phyloP scores from a whole-genome alignment of 2,888 invertebrate genomes.

The Prosapia bicincta region DNA sequence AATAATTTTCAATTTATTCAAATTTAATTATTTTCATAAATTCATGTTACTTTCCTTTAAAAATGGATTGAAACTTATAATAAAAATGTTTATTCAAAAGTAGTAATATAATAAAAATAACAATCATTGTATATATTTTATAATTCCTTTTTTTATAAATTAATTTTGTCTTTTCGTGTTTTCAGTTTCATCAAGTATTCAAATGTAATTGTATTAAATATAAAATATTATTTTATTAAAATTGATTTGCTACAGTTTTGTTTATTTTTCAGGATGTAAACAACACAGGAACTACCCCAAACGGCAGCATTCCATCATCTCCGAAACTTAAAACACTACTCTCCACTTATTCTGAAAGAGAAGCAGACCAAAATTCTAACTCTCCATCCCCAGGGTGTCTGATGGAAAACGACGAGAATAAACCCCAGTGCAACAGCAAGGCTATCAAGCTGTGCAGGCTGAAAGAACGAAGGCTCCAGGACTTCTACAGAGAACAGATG shows the following conservation, averaged over 20 bases:
- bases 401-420: constrained; percentile 25
- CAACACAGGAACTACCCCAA: constrained; percentile 33
- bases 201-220: too few relatives aligned
- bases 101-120: too few relatives aligned
- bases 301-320: constrained; percentile 9
- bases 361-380: constrained; percentile 7
- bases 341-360: constrained; percentile 9
- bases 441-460: constrained; percentile 31
- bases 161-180: too few relatives aligned
- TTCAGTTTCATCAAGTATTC: too few relatives aligned
- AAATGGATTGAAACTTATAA: too few relatives aligned
- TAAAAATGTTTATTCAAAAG: too few relatives aligned
- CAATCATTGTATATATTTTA: too few relatives aligned
- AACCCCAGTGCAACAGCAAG: not conserved
- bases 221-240: too few relatives aligned
- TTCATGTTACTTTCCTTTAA: too few relatives aligned
- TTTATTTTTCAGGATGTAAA: constrained; percentile 15
- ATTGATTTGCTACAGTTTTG: constrained; percentile 37
- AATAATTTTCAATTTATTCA: too few relatives aligned
- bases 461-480: constrained; percentile 37
- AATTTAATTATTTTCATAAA: too few relatives aligned
- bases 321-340: constrained; percentile 2
- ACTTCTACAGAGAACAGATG: constrained; percentile 37
- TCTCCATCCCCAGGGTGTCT: not conserved
- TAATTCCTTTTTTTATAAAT: too few relatives aligned